Conservation (phyloP, 2,888 invertebrate genomes). For the Abrostola triplasia region DNA sequence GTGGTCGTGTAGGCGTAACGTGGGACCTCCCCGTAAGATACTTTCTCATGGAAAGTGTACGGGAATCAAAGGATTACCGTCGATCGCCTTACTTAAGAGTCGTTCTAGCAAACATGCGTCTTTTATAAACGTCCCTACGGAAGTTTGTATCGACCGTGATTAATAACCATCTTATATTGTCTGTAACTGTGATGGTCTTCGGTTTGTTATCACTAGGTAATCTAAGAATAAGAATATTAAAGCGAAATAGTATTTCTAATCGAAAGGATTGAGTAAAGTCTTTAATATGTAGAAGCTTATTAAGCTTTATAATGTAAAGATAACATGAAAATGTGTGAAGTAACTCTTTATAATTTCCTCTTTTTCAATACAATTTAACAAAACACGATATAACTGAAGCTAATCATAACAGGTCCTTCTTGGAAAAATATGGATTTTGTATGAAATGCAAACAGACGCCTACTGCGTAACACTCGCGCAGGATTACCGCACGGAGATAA, state of each 20-base stretch:
- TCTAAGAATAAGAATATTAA: no score
- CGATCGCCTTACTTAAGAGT: slow-evolving; percentile 59
- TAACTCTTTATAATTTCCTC: slow-evolving; percentile 7
- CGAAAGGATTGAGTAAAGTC: neutral
- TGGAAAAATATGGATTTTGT: slow-evolving; percentile 60
- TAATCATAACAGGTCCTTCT: slow-evolving; percentile 58
- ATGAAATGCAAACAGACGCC: slow-evolving; percentile 56
- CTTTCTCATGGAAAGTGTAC: slow-evolving; percentile 70
- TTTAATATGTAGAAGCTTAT: neutral
- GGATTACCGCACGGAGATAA: slow-evolving; percentile 67
- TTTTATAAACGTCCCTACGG: slow-evolving; percentile 50
- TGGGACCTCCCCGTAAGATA: slow-evolving; percentile 67
- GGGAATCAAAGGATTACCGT: slow-evolving; percentile 52
- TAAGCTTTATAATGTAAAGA: slow-evolving; percentile 2
- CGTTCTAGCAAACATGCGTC: slow-evolving; percentile 47
- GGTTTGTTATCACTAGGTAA: no score
- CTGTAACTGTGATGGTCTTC: slow-evolving; percentile 4
- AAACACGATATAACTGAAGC: slow-evolving; percentile 18
- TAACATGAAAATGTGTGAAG: slow-evolving; percentile 1
- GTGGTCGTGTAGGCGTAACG: slow-evolving; percentile 54
- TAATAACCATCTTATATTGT: slow-evolving; percentile 30
- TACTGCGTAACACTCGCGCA: slow-evolving; percentile 59
- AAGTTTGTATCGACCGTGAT: slow-evolving; percentile 41
- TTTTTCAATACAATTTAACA: slow-evolving; percentile 17
- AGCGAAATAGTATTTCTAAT: no score